These are phyloP conservation scores for Polyodon spathula DNA, from an alignment of 2,113 vertebrate genomes.

Conservation along the genomic window DNA sequence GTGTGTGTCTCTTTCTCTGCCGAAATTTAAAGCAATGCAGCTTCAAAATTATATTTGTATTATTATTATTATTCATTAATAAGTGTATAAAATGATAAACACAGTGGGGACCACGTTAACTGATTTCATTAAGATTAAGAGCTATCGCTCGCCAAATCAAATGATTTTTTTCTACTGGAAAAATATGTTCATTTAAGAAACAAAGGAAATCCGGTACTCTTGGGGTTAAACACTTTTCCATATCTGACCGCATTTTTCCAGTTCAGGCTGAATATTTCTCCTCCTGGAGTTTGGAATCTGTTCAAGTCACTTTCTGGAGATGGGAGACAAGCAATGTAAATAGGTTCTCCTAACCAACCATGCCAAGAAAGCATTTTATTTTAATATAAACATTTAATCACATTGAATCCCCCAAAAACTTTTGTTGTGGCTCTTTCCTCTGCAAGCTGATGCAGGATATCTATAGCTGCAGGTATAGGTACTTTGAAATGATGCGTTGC, in stretches of 20 bases:
- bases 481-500: constrained; percentile 1
- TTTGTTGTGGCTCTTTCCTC: no score
- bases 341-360: background rate
- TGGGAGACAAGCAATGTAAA: background rate
- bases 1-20: background rate
- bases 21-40: background rate
- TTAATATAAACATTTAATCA: constrained; percentile 14
- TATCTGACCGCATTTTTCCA: background rate
- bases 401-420: background rate
- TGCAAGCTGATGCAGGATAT: background rate
- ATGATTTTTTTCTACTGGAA: background rate
- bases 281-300: background rate
- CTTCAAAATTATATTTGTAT: constrained; percentile 5
- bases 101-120: background rate
- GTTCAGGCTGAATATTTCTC: background rate
- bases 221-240: background rate
- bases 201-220: background rate
- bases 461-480: background rate
- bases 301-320: background rate
- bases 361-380: constrained; percentile 9
- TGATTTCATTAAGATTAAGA: background rate
- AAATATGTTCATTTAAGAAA: constrained; percentile 2
- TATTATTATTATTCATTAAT: background rate
- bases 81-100: background rate
- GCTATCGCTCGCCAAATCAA: constrained; percentile 4